Evolutionary conservation across 2,888 invertebrate genomes (phyloP), one percentile per base, ranked within the genome.

Genomic region (Oligia strigilis): DNA sequence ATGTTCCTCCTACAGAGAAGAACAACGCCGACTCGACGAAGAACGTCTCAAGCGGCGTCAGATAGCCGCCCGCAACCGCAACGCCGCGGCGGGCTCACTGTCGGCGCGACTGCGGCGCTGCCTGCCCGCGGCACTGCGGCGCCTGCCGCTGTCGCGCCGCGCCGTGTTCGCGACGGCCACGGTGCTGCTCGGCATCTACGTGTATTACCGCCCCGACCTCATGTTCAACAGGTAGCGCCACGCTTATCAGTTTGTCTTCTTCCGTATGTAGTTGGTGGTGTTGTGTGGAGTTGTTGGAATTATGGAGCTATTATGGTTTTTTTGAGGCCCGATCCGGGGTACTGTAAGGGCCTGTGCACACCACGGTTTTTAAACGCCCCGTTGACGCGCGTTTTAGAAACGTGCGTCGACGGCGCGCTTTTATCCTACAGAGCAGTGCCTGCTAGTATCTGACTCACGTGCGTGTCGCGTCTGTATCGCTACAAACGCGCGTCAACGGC

Each of bases 1-100:
- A 36, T 17, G 5, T 36, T 5, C 9, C 11, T 4, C 5, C 19
- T 1, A 62, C 92, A 98, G 98, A 92, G 97, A 97, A 91, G 97
- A 97, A 89, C 97, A 97, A 91, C 97, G 98, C 0, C 95, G 96
- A 49, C 89, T 94, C 23, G 98, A 98, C 86, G 98, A 98, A 91
- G 97, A 97, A 89, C 95, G 97, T 36, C 94, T 97, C 81, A 93
- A 94, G 69, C 95, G 96, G 23, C 94, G 97, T 2, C 95, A 95
- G 72, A 90, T 95, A 17, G 94, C 89, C 29, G 87, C 94, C 93
- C 83, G 60, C 78, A 79, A 13, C 77, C 87, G 82, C 14, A 58
- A 9, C 9, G 0, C 58, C 0, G 81, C 82, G 60, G 71, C 55
- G 29, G 70, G 0, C 55, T 46, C 86, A 72, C 87, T 91, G 49